Conservation (phyloP, 2,888 invertebrate genomes). For the Torymus auratus region DNA sequence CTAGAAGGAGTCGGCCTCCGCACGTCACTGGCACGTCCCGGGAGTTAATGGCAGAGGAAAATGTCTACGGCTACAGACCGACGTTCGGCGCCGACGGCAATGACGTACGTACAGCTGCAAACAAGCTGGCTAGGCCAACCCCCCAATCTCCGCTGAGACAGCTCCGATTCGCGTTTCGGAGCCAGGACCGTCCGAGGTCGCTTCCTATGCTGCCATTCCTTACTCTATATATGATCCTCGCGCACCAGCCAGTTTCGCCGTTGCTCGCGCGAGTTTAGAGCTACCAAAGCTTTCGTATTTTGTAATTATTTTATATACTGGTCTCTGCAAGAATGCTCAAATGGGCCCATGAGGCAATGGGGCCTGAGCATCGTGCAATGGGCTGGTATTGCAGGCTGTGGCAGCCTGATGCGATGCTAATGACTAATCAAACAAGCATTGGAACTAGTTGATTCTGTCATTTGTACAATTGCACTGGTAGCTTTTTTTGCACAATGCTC, state of each 20-base stretch:
- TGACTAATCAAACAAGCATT: constrained; percentile 19
- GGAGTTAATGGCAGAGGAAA: constrained; percentile 75
- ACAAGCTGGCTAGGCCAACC: too few relatives aligned
- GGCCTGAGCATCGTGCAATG: constrained; percentile 7
- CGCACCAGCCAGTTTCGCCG: too few relatives aligned
- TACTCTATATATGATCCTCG: too few relatives aligned
- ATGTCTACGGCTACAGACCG: constrained; percentile 75
- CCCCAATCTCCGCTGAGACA: too few relatives aligned
- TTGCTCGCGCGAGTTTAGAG: too few relatives aligned
- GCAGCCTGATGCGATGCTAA: neutral
- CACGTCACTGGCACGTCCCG: constrained; percentile 56
- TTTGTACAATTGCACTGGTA: neutral
- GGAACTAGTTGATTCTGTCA: constrained; percentile 1
- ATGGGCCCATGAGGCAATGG: too few relatives aligned
- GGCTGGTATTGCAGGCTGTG: neutral
- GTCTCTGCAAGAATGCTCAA: too few relatives aligned
- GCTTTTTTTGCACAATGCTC: neutral
- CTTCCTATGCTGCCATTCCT: too few relatives aligned
- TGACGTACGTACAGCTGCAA: constrained; percentile 71
- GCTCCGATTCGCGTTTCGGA: too few relatives aligned
- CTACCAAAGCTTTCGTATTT: neutral
- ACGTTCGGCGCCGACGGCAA: constrained; percentile 73
- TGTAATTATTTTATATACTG: neutral
- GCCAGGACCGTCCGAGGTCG: too few relatives aligned
- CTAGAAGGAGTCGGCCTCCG: too few relatives aligned